phyloP scores from a whole-genome alignment of 2,888 invertebrate species.

The Tachystola acroxantha region DNA sequence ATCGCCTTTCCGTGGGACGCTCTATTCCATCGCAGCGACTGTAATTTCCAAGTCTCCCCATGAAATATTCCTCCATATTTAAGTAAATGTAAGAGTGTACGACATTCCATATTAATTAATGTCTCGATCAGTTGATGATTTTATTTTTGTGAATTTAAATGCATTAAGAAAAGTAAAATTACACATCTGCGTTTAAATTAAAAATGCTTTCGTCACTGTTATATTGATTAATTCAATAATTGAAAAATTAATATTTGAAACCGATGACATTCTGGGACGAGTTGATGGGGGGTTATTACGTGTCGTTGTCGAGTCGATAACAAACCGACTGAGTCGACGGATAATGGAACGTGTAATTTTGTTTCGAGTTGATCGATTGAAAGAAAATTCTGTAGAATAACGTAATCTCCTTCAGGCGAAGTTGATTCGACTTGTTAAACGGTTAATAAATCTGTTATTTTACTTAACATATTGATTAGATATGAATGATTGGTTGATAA shows the following conservation, averaged over 20 bases:
- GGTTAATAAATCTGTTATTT: conserved; percentile 38
- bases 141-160: no score
- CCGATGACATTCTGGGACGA: conserved; percentile 35
- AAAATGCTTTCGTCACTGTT: not conserved
- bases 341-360: conserved; percentile 56
- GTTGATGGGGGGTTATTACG: conserved; percentile 52
- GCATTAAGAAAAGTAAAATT: no score
- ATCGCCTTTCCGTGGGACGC: no score
- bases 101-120: no score
- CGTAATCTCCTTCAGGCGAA: conserved; percentile 37
- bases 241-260: conserved; percentile 43
- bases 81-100: no score
- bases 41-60: no score
- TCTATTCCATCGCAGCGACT: no score
- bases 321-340: conserved; percentile 48
- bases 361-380: conserved; percentile 38
- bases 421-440: conserved; percentile 40
- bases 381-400: conserved; percentile 39
- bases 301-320: conserved; percentile 55
- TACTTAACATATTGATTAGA: conserved; percentile 32
- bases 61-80: no score
- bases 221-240: conserved; percentile 19
- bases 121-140: no score
- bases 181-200: no score
- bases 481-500: not conserved